Conservation (phyloP, 2,797 vertebrate species). For the Epinephelus malabaricus region DNA sequence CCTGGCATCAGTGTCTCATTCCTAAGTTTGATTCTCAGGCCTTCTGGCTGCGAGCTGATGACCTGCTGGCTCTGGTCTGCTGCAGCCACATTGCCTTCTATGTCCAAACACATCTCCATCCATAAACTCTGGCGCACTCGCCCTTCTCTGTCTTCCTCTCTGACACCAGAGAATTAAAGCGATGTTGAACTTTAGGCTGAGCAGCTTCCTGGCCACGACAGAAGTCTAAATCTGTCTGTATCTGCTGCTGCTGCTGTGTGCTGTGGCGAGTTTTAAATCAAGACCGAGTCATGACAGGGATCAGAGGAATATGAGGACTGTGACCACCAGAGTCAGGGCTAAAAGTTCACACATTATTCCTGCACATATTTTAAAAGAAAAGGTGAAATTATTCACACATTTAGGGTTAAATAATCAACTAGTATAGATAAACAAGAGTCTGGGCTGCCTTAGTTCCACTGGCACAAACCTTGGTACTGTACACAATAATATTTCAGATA, state of each 20-base stretch:
- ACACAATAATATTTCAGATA: no score
- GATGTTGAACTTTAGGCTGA: constrained; percentile 28
- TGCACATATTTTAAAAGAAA: neutral
- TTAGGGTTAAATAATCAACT: no score
- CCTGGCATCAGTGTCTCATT: constrained; percentile 54
- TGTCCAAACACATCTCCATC: constrained; percentile 47
- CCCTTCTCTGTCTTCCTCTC: constrained; percentile 8
- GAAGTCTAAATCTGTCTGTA: neutral
- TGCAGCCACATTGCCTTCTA: constrained; percentile 53
- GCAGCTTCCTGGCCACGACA: neutral
- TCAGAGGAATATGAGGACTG: neutral
- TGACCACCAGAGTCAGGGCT: neutral
- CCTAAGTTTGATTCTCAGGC: constrained; percentile 51
- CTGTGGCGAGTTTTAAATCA: neutral
- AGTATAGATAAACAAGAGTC: no score
- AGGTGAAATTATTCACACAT: neutral
- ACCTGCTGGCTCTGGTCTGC: constrained; percentile 46
- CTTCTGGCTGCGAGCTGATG: constrained; percentile 37
- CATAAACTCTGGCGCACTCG: constrained; percentile 27
- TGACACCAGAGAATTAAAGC: constrained; percentile 41
- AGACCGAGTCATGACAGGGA: neutral
- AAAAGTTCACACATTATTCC: neutral
- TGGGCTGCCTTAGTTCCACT: no score
- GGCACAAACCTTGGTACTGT: no score
- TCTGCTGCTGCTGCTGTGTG: constrained; percentile 5